Evolutionary conservation across 2,888 invertebrate genomes (phyloP).

Genomic region (Platerodrilus igneus): DNA sequence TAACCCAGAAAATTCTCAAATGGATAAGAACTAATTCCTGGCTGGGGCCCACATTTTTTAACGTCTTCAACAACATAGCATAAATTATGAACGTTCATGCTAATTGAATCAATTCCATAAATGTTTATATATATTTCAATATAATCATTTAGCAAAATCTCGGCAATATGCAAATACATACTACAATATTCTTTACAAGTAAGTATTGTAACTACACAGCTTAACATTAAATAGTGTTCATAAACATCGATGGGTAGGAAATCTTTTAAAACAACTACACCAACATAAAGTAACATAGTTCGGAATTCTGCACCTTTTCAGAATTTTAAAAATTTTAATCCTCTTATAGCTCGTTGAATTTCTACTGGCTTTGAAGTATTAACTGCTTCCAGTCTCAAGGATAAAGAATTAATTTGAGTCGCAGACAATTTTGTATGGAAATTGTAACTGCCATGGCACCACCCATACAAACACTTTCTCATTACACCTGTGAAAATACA

Average conservation of each 20-base stretch:
- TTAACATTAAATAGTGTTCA: conserved; percentile 14
- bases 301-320: conserved; percentile 29
- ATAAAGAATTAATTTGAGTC: conserved; percentile 5
- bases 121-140: conserved; percentile 24
- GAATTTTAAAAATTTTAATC: conserved; percentile 21
- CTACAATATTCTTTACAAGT: conserved; percentile 1
- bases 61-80: conserved; percentile 37
- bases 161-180: conserved; percentile 1
- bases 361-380: conserved; percentile 22
- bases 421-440: conserved; percentile 15
- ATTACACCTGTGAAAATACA: conserved; percentile 13
- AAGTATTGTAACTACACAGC: conserved; percentile 15
- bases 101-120: conserved; percentile 34
- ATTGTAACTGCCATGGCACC: conserved; percentile 19
- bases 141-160: conserved; percentile 19
- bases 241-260: conserved; percentile 16
- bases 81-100: conserved; percentile 38
- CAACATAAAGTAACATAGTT: conserved; percentile 28
- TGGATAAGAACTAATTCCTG: conserved; percentile 34
- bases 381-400: conserved; percentile 1
- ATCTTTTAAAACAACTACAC: conserved; percentile 25
- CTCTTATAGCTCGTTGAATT: conserved; percentile 25
- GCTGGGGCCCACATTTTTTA: conserved; percentile 31
- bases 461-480: conserved; percentile 17
- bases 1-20: conserved; percentile 36